phyloP scores from a whole-genome alignment of 2,797 vertebrate genomes.

The Vipera latastei region DNA sequence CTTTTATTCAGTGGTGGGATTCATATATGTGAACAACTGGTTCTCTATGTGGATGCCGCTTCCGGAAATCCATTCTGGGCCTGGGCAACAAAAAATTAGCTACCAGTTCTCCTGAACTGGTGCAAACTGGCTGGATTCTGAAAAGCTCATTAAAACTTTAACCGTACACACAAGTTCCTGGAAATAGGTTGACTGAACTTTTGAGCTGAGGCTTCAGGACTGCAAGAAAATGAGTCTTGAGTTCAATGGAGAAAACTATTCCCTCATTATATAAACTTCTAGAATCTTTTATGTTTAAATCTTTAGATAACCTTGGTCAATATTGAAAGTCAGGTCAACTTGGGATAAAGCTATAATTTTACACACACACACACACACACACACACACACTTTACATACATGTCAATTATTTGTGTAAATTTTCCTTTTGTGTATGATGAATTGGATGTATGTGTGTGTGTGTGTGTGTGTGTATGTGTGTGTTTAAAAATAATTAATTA shows the following conservation, averaged over 20 bases:
- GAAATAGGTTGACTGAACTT: background rate
- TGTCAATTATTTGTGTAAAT: background rate
- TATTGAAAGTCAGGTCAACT: background rate
- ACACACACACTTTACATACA: background rate
- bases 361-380: background rate
- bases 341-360: background rate
- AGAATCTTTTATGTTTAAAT: conserved; percentile 15
- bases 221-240: conserved; percentile 25
- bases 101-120: too few species aligned
- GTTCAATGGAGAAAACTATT: conserved; percentile 23
- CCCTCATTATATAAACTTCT: conserved; percentile 35
- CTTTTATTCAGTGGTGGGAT: too few species aligned
- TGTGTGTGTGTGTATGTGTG: background rate
- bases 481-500: background rate
- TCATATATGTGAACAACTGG: too few species aligned
- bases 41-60: too few species aligned
- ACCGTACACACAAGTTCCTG: background rate
- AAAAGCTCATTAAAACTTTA: conserved; percentile 29
- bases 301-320: background rate
- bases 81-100: too few species aligned
- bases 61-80: too few species aligned
- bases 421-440: background rate
- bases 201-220: background rate
- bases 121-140: background rate
- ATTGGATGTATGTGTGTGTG: background rate